Evolutionary conservation across 2,797 vertebrate species (phyloP), one percentile per base, ranked within the genome.

Genomic region (Sebastiscus albofasciatus): DNA sequence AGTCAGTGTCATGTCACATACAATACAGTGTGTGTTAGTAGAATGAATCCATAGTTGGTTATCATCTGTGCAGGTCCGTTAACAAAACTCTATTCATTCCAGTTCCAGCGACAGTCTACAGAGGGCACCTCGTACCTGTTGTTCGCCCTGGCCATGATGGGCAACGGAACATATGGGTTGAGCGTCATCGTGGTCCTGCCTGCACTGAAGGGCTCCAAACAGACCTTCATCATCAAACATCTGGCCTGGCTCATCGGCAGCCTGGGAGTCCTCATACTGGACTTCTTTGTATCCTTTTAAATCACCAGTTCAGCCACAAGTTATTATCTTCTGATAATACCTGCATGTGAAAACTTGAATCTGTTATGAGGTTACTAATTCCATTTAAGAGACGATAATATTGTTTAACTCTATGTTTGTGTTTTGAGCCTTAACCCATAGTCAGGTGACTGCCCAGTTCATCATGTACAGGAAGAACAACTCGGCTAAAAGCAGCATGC

Each of bases 191-290:
- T 95, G 70, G 95, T 96, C 76, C 89, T 92, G 46, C 95, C 92
- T n/a, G 77, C 91, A 6, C 46, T 93, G 8, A 60, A 77, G 61
- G 84, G 86, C 27, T 90, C 86, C 71, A 83, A 24, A 59, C 85
- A 70, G 18, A 73, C 77, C 26, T 95, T 93, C 87, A 92, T 96
- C 75, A 52, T 93, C 64, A 92, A 94, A 80, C 95, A 94, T 82
- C 87, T 96, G 78, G 93, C 94, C 12, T 96, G 96, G 95, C 88
- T 96, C 39, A 91, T 95, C 20, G 94, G 92, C 72, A 96, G 94
- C 84, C 92, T 96, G 62, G 95, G 94, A 65, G 93, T 95, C 72
- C 86, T 95, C n/a, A 66, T 96, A 58, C 92, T 96, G 0, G 93
- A 96, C 24, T 72, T 92, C 85, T 93, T 96, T 75, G 92, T 95